Base-by-base conservation (phyloP, 1,140 invertebrate genomes). In the Antheraea pernyi region DNA sequence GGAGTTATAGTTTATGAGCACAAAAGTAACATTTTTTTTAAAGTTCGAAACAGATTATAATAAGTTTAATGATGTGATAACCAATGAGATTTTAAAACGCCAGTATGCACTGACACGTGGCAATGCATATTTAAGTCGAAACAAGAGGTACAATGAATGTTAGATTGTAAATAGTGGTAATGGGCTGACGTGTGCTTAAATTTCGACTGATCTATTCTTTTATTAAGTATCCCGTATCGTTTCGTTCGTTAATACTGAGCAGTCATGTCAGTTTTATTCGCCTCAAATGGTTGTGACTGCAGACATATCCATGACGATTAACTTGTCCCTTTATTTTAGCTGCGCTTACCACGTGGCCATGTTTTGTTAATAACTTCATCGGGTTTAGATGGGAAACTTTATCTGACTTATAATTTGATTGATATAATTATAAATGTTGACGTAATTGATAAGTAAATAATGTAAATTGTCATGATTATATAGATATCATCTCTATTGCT, bases 21-120 rank as follows among this genome's bases (percentile, higher is more conserved):
- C 85, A 88, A 90, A 80, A 84, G 81, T 82, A 81, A 84, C 77
- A 84, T 84, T 77, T 77, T 84, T 80, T 7, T 53, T 60, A 83
- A 82, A 81, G 76, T 80, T 82, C 81, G 78, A 81, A 84, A 77
- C 86, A 88, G 86, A 88, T 89, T 89, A 83, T 81, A 82, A 68
- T 91, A 89, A 85, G 80, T 83, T 89, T 89, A 82, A 88, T 83
- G 86, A 85, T 89, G 88, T 91, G 88, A 91, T 90, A 91, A 86
- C 80, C 82, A 83, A 85, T 89, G 89, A 91, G 88, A 91, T 89
- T 90, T 81, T 76, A 82, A 81, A 84, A 80, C 82, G 82, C 80
- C 82, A 81, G 79, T 77, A 74, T 73, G 37, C 61, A 19, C 42
- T 46, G 63, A 65, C 64, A 65, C 65, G 77, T 74, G 81, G 79